A percentile compares a stretch with the other conserved stretches of the same genome.
Conservation (phyloP, 1,140 invertebrate genomes). For the Trichonephila clavata region DNA sequence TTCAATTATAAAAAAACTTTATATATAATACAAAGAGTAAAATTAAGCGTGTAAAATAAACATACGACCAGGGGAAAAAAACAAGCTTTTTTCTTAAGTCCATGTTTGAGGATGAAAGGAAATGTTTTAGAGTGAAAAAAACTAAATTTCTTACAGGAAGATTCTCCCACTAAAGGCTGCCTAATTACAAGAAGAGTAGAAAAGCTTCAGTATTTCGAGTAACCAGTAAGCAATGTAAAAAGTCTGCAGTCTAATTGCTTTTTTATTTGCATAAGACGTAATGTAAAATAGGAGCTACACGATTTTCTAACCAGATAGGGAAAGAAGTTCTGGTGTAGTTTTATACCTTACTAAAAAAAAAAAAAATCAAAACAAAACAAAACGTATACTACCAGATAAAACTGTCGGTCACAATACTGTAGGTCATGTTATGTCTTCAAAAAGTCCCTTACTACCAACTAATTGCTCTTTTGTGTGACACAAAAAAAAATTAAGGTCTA, state of each 20-base stretch:
- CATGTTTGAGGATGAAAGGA: neutral
- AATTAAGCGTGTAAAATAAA: neutral
- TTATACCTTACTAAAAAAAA: conserved; percentile 10
- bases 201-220: conserved; percentile 1
- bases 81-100: neutral
- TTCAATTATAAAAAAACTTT: too few species aligned
- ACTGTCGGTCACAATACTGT: conserved; percentile 57
- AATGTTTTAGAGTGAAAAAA: conserved; percentile 15
- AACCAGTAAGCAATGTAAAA: neutral
- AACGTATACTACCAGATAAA: conserved; percentile 38
- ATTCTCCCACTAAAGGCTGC: neutral
- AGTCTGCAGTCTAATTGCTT: conserved; percentile 55
- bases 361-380: conserved; percentile 27
- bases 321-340: conserved; percentile 6
- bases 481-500: conserved; percentile 54
- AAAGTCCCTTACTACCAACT: conserved; percentile 52
- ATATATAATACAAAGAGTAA: too few species aligned
- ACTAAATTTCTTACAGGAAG: neutral
- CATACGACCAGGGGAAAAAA: neutral
- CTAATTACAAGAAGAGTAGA: conserved; percentile 39
- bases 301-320: neutral
- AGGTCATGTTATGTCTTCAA: conserved; percentile 60
- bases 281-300: conserved; percentile 58
- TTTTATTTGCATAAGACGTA: conserved; percentile 56
- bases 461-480: conserved; percentile 71